Evolutionary conservation across 2,888 invertebrate genomes (phyloP).

Genomic region (Trachelus stipa): DNA sequence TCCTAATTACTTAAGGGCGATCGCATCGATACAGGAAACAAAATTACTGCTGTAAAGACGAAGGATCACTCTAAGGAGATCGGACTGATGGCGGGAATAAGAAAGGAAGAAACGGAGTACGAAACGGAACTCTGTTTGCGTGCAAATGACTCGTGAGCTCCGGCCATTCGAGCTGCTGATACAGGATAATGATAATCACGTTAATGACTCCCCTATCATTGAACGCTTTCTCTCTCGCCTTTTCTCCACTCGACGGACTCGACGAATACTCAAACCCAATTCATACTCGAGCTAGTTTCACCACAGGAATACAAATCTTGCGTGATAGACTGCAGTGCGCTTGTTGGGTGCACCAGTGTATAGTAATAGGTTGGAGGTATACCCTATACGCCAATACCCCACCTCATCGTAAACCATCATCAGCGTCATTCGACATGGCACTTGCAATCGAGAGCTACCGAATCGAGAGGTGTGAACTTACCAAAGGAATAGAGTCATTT

Average conservation of each 20-base stretch:
- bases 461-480: slow-evolving; percentile 2
- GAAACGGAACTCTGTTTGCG: slow-evolving; percentile 5
- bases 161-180: slow-evolving; percentile 19
- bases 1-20: background rate
- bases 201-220: slow-evolving; percentile 15
- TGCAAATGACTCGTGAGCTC: slow-evolving; percentile 15
- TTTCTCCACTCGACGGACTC: background rate
- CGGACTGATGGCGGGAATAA: background rate
- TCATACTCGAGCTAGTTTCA: background rate
- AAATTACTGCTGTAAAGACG: no score
- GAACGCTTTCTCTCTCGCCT: slow-evolving; percentile 3
- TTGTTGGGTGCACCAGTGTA: no score
- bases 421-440: background rate
- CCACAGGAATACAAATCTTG: background rate
- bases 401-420: background rate
- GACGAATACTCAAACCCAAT: background rate
- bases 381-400: background rate
- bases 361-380: background rate
- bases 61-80: no score
- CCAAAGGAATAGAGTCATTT: slow-evolving; percentile 12
- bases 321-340: slow-evolving; percentile 4
- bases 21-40: no score
- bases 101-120: background rate
- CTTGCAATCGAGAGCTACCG: background rate
- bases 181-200: slow-evolving; percentile 22